Evolutionary conservation across 2,797 vertebrate species (phyloP).

Genomic region (Melanotaenia parkinsoni): DNA sequence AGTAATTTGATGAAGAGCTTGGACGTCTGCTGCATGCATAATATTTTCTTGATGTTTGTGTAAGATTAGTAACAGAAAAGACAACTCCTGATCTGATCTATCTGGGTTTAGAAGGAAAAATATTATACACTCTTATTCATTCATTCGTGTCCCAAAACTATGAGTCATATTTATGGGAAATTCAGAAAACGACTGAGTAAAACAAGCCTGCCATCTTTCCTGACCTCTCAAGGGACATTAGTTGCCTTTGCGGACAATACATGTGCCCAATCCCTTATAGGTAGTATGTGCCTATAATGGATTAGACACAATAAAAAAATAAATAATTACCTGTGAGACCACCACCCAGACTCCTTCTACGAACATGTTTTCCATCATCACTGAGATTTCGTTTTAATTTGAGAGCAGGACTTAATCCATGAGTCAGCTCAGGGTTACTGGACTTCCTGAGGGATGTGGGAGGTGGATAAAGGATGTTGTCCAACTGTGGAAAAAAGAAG

Average conservation of each 20-base stretch:
- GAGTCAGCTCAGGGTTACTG: constrained; percentile 89
- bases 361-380: constrained; percentile 88
- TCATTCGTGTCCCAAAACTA: background rate
- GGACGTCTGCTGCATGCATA: background rate
- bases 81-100: background rate
- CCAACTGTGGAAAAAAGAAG: constrained; percentile 78
- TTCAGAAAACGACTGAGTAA: background rate
- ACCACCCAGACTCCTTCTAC: constrained; percentile 93
- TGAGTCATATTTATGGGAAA: constrained; percentile 2
- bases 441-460: constrained; percentile 87
- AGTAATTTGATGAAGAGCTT: background rate
- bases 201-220: background rate
- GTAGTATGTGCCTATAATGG: background rate
- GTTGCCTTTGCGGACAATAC: no score
- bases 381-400: constrained; percentile 90
- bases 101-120: constrained; percentile 11
- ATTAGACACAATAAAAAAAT: background rate
- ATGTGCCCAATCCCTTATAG: no score
- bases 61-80: constrained; percentile 6
- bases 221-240: background rate
- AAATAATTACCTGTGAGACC: constrained; percentile 89
- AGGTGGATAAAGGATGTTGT: constrained; percentile 89
- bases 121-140: background rate
- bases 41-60: constrained; percentile 1
- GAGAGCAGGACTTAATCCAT: constrained; percentile 78